Conservation (phyloP, 2,797 vertebrate species). For the Simalia tracyae region DNA sequence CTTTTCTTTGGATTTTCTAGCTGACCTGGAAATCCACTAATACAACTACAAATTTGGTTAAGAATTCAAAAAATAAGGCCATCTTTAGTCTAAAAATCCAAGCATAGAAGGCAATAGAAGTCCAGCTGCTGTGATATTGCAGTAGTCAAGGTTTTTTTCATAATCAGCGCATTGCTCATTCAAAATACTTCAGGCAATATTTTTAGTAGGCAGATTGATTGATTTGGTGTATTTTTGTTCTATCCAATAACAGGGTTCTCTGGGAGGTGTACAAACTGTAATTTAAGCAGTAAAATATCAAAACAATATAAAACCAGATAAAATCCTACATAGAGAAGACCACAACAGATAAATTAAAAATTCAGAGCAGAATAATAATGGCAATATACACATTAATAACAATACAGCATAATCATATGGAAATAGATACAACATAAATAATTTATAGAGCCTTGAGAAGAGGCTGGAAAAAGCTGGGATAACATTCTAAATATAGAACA, state of each 20-base stretch:
- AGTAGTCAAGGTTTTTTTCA: too few relatives aligned
- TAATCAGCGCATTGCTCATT: too few relatives aligned
- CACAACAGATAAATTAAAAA: neutral
- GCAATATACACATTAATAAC: neutral
- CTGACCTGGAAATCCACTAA: neutral
- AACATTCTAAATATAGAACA: neutral
- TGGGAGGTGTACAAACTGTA: too few relatives aligned
- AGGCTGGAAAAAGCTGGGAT: neutral
- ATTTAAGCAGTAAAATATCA: neutral
- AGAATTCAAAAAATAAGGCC: neutral
- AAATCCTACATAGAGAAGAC: neutral
- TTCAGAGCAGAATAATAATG: neutral
- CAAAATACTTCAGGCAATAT: too few relatives aligned
- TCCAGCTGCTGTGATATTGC: too few relatives aligned
- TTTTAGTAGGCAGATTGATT: too few relatives aligned
- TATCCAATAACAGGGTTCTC: too few relatives aligned
- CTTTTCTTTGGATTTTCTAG: neutral
- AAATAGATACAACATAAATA: neutral
- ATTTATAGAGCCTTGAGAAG: neutral
- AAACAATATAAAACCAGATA: neutral
- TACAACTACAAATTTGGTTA: neutral
- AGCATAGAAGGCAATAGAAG: neutral
- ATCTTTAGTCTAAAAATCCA: neutral
- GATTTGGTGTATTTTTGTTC: too few relatives aligned
- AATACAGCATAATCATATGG: neutral